phyloP scores from a whole-genome alignment of 2,113 vertebrate genomes.

The Chloropsis hardwickii region DNA sequence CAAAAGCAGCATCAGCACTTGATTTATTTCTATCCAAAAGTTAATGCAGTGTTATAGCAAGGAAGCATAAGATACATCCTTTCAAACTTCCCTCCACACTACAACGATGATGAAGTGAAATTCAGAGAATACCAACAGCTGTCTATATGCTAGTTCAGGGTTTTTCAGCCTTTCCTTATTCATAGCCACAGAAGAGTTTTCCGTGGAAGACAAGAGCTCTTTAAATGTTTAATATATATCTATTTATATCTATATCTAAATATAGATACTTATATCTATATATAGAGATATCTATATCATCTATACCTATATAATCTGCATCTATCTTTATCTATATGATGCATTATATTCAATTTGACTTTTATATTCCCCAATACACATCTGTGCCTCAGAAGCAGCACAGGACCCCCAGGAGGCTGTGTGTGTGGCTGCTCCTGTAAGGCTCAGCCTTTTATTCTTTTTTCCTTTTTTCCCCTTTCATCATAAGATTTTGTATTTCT shows the following conservation, averaged over 20 bases:
- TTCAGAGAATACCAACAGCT: not conserved
- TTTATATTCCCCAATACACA: not conserved
- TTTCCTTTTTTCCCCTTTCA: fast-evolving
- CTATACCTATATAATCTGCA: no score
- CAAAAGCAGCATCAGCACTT: conserved; percentile 9
- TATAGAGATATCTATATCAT: not conserved
- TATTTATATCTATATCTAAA: not conserved
- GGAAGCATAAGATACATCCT: not conserved
- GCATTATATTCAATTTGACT: not conserved
- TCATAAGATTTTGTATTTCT: not conserved
- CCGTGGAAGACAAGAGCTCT: not conserved
- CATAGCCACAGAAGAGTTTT: not conserved
- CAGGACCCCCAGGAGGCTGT: fast-evolving
- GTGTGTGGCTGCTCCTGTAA: not conserved
- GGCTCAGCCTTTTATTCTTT: not conserved
- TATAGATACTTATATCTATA: no score
- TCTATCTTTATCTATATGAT: not conserved
- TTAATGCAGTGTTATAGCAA: not conserved
- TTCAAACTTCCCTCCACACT: not conserved
- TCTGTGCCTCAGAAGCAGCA: not conserved
- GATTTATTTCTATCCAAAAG: not conserved
- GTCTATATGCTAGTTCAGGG: not conserved
- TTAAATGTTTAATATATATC: not conserved
- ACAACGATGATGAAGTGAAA: not conserved
- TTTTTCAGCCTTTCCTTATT: not conserved